phyloP scores from a whole-genome alignment of 2,797 vertebrate species.

The Eutrigla gurnardus region DNA sequence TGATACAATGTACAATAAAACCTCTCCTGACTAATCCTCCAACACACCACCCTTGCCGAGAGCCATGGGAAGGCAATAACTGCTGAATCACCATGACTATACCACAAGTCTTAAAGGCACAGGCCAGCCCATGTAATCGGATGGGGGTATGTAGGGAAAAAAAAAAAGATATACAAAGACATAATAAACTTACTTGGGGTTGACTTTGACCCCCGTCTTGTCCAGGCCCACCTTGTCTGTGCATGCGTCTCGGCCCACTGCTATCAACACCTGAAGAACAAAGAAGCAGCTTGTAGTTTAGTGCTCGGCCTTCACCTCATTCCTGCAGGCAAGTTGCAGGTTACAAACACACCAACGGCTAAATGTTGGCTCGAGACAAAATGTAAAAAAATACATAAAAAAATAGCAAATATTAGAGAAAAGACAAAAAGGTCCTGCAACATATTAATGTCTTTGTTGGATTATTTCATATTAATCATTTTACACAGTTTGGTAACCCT shows the following conservation, averaged over 20 bases:
- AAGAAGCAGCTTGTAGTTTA: background rate
- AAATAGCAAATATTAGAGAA: background rate
- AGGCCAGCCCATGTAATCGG: slow-evolving; percentile 5
- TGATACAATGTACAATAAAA: background rate
- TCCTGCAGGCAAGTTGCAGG: background rate
- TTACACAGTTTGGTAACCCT: no score
- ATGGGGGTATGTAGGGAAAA: no score
- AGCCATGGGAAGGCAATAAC: slow-evolving; percentile 47
- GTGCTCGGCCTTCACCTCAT: no score
- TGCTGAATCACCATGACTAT: slow-evolving; percentile 85
- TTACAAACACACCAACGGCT: background rate
- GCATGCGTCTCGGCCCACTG: slow-evolving; percentile 93
- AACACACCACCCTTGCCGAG: slow-evolving; percentile 10
- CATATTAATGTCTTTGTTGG: no score
- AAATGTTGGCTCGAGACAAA: background rate
- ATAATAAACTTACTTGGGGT: slow-evolving; percentile 87
- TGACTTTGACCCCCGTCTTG: slow-evolving; percentile 89
- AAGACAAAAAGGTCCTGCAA: no score
- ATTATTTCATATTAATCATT: no score
- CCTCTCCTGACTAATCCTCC: slow-evolving; percentile 3
- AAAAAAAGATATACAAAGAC: background rate
- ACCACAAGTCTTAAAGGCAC: slow-evolving; percentile 68
- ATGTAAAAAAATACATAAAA: background rate
- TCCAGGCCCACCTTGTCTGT: slow-evolving; percentile 94
- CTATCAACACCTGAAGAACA: slow-evolving; percentile 89